Conservation (phyloP, 92 coral and sea anemone species). For the Virgularia gustaviana region DNA sequence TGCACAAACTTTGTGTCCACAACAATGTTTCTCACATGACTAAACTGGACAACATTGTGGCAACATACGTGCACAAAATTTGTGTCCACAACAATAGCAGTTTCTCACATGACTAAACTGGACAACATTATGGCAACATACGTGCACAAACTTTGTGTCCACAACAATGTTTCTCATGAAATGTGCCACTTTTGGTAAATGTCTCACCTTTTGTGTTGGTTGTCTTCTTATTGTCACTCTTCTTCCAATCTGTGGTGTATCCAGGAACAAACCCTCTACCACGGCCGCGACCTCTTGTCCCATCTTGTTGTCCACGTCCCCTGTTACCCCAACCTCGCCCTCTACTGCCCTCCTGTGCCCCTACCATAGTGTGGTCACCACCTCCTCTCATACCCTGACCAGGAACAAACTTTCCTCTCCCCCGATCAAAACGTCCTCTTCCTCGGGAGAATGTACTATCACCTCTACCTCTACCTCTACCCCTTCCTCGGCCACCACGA, state of each 20-base stretch:
- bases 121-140: no score
- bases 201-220: neutral
- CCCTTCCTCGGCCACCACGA: neutral
- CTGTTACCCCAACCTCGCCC: neutral
- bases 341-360: neutral
- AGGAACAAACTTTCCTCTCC: neutral
- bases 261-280: conserved; percentile 7
- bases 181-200: neutral
- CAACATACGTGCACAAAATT: no score
- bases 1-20: no score
- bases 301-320: conserved; percentile 11
- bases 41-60: no score
- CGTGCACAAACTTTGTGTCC: no score
- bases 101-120: conserved; percentile 2
- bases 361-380: no score
- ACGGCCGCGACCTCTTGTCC: conserved; percentile 5
- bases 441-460: neutral
- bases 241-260: neutral
- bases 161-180: no score
- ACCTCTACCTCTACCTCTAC: conserved; percentile 16
- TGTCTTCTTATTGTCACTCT: neutral
- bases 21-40: no score
- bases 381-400: neutral
- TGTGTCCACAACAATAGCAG: no score
- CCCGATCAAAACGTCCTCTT: neutral